phyloP scores from a whole-genome alignment of 2,113 vertebrate genomes.

The Python bivittatus region DNA sequence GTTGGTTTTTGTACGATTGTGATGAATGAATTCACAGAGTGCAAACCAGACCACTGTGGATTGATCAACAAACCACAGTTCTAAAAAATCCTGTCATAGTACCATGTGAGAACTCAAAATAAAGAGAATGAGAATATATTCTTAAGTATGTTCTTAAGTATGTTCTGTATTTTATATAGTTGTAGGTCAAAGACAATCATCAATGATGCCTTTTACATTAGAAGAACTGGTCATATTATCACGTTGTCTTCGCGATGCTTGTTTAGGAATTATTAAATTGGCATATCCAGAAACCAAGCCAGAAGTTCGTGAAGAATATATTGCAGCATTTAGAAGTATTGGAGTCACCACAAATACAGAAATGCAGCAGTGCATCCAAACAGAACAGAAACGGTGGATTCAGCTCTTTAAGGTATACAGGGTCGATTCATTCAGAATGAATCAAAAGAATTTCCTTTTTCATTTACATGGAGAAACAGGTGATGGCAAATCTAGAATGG shows the following conservation, averaged over 20 bases:
- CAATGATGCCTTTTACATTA: conserved; percentile 97
- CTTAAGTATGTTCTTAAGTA: background rate
- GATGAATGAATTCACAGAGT: background rate
- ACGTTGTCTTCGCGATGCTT: conserved; percentile 92
- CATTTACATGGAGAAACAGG: background rate
- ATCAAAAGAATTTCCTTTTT: background rate
- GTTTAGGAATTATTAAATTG: conserved; percentile 95
- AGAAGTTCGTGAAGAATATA: conserved; percentile 91
- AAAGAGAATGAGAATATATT: background rate
- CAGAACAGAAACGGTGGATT: conserved; percentile 93
- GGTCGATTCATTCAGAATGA: background rate
- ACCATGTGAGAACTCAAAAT: background rate
- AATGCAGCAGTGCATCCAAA: conserved; percentile 89
- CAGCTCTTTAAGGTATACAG: conserved; percentile 92
- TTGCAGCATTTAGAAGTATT: conserved; percentile 89
- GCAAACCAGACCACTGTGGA: background rate
- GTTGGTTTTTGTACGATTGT: background rate
- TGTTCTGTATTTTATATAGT: conserved; percentile 45
- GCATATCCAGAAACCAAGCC: conserved; percentile 95
- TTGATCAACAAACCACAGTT: background rate
- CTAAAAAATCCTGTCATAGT: background rate
- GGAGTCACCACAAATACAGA: conserved; percentile 87
- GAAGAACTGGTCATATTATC: conserved; percentile 89
- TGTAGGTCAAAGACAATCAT: conserved; percentile 86
- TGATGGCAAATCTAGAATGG: background rate